Conservation (phyloP, 2,113 vertebrate genomes). For the western clawed frog (Xenopus tropicalis) region UCB_Xtro_10.0 CM004446.2:44281501-44282000, state of each 20-base stretch:
- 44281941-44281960: slow-evolving; percentile 49
- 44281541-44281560: neutral
- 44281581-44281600: slow-evolving; percentile 13
- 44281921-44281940: slow-evolving; percentile 45
- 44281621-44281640: too few species aligned
- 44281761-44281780: too few species aligned
- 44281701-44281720: too few species aligned
- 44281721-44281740: too few species aligned
- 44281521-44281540: neutral
- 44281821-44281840: too few species aligned
- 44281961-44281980: slow-evolving; percentile 41
- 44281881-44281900: neutral
- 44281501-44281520: slow-evolving; percentile 5
- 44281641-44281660: too few species aligned
- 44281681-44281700: too few species aligned
- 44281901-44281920: neutral
- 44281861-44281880: neutral
- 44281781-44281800: too few species aligned
- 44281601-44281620: neutral
- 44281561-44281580: slow-evolving; percentile 3
- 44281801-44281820: too few species aligned
- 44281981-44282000: slow-evolving; percentile 14
- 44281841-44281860: too few species aligned
- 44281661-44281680: too few species aligned
- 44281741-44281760: too few species aligned